Evolutionary conservation across 2,113 vertebrate genomes (phyloP), one percentile per base, ranked within the genome.

Genomic region (Syrrhaptes paradoxus): DNA sequence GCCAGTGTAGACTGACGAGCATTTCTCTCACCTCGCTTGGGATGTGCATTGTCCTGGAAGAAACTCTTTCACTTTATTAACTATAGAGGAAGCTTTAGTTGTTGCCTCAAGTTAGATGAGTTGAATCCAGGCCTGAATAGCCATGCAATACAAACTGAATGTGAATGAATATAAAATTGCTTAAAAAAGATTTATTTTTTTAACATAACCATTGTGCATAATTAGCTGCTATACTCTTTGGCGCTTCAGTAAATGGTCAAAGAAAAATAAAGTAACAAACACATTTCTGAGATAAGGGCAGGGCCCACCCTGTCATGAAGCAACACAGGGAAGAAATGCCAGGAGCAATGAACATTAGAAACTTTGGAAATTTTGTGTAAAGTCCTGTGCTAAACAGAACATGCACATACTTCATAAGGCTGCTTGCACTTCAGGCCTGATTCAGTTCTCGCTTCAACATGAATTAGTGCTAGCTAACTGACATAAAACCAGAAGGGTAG

Each of bases 51-150:
- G 68, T 78, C 68, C 65, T 75, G 52, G 73, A 89, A 95, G 66
- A 81, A 95, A 82, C n/a, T 38, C 55, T 92, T 92, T 67, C 54
- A n/a, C 68, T 95, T 86, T 80, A 89, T 91, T 95, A 96, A 93
- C 59, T 71, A 61, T 68, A 72, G 43, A 87, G 45, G 68, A 93
- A 92, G 57, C 24, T 89, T 92, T 81, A 87, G 86, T 4, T 45
- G 31, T 85, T 89, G 83, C 83, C 51, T 86, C 48, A 45, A 51
- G 45, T 84, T n/a, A 89, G 80, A 77, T 45, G 32, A 89, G 51
- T 62, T 95, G 73, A 78, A 91, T 72, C 45, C 43, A 92, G 93
- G 91, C 32, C 80, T 89, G 84, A 95, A 87, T 28, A 90, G 65
- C 61, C 48, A 72, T 31, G 46, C 28, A 78, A 16, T 57, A 71